A percentile compares a stretch with the other conserved stretches of the same genome.
Conservation (phyloP, 2,888 invertebrate genomes). For the Epistrophella euchroma region DNA sequence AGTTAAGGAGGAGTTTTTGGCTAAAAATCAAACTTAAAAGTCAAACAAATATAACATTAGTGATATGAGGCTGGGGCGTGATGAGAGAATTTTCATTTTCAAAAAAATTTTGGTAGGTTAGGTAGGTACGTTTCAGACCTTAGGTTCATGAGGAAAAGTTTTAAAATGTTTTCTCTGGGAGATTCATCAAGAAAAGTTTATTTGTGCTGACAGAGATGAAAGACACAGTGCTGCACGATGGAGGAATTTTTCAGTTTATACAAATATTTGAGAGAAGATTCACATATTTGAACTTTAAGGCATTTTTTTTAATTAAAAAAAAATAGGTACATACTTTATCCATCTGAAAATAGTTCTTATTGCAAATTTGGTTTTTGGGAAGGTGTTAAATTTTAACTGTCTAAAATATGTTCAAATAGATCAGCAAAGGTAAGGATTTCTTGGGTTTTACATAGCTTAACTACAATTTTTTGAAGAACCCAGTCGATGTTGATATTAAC, state of each 20-base stretch:
- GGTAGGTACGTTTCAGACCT: conserved; percentile 8
- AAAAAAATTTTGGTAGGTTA: not conserved
- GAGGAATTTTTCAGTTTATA: conserved; percentile 1
- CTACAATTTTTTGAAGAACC: too few species aligned
- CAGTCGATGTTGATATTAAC: too few species aligned
- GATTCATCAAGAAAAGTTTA: conserved; percentile 40
- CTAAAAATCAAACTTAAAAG: conserved; percentile 52
- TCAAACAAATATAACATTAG: conserved; percentile 14
- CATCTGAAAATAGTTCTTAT: not conserved
- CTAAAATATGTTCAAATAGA: not conserved
- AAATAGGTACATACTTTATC: conserved; percentile 15
- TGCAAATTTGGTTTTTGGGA: not conserved
- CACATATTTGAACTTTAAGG: conserved; percentile 25
- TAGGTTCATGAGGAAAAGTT: conserved; percentile 32
- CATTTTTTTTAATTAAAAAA: conserved; percentile 17
- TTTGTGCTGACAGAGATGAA: conserved; percentile 40
- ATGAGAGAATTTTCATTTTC: not conserved
- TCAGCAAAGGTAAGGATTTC: not conserved
- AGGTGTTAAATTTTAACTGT: not conserved
- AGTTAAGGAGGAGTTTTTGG: conserved; percentile 15
- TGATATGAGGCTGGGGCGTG: conserved; percentile 16
- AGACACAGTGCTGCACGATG: not conserved
- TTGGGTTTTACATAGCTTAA: too few species aligned
- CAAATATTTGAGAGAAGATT: conserved; percentile 26
- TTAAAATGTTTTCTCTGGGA: conserved; percentile 35